Conservation (phyloP, 2,113 vertebrate species). For the Channa argus region DNA sequence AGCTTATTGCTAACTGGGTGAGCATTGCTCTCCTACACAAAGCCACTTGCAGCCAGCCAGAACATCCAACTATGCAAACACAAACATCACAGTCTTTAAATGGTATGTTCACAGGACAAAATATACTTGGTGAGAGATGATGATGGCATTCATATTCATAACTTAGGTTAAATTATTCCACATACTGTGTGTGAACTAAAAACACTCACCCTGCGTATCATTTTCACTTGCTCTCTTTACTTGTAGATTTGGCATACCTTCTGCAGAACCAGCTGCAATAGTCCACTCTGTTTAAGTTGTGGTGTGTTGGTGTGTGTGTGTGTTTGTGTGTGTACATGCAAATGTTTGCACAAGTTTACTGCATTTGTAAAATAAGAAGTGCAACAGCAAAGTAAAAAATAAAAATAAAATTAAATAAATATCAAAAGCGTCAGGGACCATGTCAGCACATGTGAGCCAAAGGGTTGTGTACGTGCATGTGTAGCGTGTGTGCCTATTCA, state of each 20-base stretch:
- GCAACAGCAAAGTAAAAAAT: conserved; percentile 56
- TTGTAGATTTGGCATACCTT: conserved; percentile 75
- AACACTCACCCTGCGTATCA: conserved; percentile 44
- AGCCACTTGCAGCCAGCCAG: conserved; percentile 58
- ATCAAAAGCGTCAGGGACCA: conserved; percentile 38
- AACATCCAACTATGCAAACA: conserved; percentile 67
- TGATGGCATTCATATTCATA: conserved; percentile 46
- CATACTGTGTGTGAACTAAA: conserved; percentile 43
- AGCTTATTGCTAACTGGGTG: conserved; percentile 79
- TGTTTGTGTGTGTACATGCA: conserved; percentile 60
- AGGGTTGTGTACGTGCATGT: conserved; percentile 46
- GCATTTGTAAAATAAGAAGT: conserved; percentile 61
- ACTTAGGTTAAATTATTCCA: conserved; percentile 60
- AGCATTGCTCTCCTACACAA: conserved; percentile 63
- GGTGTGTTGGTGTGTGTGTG: conserved; percentile 21
- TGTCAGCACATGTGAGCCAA: conserved; percentile 46
- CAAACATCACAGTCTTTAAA: conserved; percentile 68
- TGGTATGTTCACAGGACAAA: conserved; percentile 60
- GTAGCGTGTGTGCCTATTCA: conserved; percentile 13
- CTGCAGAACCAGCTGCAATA: conserved; percentile 80
- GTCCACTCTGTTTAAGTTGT: conserved; percentile 40
- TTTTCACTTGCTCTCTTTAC: conserved; percentile 43
- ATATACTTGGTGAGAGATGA: conserved; percentile 43
- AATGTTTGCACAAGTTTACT: conserved; percentile 68
- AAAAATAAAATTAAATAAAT: neutral